These are phyloP conservation scores for Harpegnathos saltator DNA, from an alignment of 1,140 invertebrate species.

Conservation along the genomic window DNA sequence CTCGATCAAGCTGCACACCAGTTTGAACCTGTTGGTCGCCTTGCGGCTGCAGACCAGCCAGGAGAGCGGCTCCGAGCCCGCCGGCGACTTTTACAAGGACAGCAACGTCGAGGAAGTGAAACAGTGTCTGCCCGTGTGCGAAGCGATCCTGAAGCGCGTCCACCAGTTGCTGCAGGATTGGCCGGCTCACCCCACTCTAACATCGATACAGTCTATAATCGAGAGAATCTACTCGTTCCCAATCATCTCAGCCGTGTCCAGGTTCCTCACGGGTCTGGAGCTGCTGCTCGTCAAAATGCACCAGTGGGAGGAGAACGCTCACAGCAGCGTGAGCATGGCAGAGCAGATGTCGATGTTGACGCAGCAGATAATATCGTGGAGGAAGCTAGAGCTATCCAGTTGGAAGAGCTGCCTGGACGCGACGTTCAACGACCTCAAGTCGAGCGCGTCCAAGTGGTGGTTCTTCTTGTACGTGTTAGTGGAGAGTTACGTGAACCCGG, in stretches of 20 bases:
- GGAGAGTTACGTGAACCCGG: constrained; percentile 86
- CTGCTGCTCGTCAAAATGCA: constrained; percentile 93
- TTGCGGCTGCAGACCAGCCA: constrained; percentile 56
- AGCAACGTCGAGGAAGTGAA: constrained; percentile 92
- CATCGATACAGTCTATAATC: constrained; percentile 90
- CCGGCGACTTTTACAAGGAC: constrained; percentile 95
- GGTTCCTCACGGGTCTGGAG: constrained; percentile 96
- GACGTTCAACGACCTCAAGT: constrained; percentile 88
- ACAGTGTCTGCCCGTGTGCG: constrained; percentile 90
- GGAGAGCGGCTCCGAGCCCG: not conserved
- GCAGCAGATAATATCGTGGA: constrained; percentile 95
- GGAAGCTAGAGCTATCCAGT: constrained; percentile 94
- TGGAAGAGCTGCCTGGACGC: constrained; percentile 93
- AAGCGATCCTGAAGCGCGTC: constrained; percentile 88
- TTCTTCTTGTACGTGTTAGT: constrained; percentile 93
- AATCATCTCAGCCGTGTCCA: constrained; percentile 92
- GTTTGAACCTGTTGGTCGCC: constrained; percentile 85
- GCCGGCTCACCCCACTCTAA: constrained; percentile 95
- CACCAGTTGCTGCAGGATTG: constrained; percentile 92
- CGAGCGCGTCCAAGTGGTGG: constrained; percentile 94
- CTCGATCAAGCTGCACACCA: constrained; percentile 86
- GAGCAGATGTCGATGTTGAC: constrained; percentile 90
- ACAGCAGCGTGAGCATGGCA: constrained; percentile 93
- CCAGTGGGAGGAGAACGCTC: constrained; percentile 97
- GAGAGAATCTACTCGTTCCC: constrained; percentile 92